Evolutionary conservation across 2,888 invertebrate species (phyloP).

Genomic region (Aplocera efformata): DNA sequence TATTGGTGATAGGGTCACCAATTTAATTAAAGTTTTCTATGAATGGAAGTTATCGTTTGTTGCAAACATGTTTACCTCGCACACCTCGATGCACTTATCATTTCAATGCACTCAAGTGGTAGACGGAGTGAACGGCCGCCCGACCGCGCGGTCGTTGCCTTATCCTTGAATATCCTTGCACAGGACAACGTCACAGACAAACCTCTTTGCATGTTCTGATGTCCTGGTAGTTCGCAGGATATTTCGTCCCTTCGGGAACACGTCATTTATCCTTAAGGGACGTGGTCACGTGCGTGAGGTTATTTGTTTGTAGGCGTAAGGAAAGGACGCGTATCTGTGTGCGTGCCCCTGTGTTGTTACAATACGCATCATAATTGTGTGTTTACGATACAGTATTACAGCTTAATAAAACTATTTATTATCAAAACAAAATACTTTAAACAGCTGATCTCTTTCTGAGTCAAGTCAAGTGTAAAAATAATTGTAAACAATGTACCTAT

Average conservation of each 20-base stretch:
- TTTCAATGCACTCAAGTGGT: conserved; percentile 29
- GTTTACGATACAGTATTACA: too few relatives aligned
- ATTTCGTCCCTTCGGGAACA: conserved; percentile 81
- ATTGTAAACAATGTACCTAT: too few relatives aligned
- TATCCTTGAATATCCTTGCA: conserved; percentile 77
- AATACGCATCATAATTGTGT: too few relatives aligned
- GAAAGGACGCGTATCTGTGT: conserved; percentile 13
- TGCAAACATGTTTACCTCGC: conserved; percentile 19
- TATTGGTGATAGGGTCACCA: too few relatives aligned
- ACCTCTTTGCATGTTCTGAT: conserved; percentile 59
- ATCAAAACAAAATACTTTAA: too few relatives aligned
- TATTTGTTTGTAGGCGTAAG: conserved; percentile 19
- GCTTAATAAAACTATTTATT: too few relatives aligned
- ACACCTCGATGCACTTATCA: conserved; percentile 24
- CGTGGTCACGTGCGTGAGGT: conserved; percentile 21
- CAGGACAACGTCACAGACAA: conserved; percentile 59
- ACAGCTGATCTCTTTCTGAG: too few relatives aligned
- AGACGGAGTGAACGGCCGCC: conserved; percentile 56
- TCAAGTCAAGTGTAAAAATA: too few relatives aligned
- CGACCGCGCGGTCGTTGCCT: conserved; percentile 57
- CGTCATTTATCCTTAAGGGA: conserved; percentile 60
- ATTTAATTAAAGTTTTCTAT: too few relatives aligned
- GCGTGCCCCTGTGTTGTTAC: conserved; percentile 13
- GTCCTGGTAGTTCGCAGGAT: conserved; percentile 77
- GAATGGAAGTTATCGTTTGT: not conserved